phyloP scores from a whole-genome alignment of 2,797 vertebrate species.

The Crocodylus rhombifer region DNA sequence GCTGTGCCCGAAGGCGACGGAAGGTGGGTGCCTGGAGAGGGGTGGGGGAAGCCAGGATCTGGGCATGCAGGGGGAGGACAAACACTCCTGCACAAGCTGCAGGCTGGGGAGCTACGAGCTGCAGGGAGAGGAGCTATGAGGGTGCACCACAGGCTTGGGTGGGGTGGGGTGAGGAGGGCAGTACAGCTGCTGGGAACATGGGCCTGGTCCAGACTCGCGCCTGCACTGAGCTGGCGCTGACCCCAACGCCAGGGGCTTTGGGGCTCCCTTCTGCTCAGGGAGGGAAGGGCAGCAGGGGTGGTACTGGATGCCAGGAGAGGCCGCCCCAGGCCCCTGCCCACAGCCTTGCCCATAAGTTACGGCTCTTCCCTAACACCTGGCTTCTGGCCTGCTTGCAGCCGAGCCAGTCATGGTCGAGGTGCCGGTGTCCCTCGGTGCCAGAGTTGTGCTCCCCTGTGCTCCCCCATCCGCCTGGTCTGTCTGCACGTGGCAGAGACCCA shows the following conservation, averaged over 20 bases:
- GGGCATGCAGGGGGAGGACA: too few relatives aligned
- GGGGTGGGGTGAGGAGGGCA: background rate
- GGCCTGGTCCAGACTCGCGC: background rate
- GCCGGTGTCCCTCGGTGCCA: constrained; percentile 79
- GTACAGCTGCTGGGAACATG: background rate
- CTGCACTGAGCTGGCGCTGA: background rate
- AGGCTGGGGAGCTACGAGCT: too few relatives aligned
- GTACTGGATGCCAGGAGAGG: too few relatives aligned
- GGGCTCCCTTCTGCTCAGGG: too few relatives aligned
- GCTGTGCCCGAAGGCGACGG: constrained; percentile 61
- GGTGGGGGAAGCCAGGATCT: too few relatives aligned
- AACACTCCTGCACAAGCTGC: background rate
- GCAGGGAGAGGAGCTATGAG: background rate
- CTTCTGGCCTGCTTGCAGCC: constrained; percentile 27
- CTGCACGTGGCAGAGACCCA: constrained; percentile 82
- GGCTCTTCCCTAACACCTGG: background rate
- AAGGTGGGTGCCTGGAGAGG: constrained; percentile 49
- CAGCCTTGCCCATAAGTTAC: too few relatives aligned
- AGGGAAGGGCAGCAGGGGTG: too few relatives aligned
- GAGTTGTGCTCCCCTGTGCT: constrained; percentile 85
- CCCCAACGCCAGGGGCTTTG: background rate
- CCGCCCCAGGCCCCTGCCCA: too few relatives aligned
- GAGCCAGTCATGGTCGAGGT: constrained; percentile 77
- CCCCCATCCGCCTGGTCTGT: constrained; percentile 86
- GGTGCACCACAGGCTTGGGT: background rate